These are phyloP conservation scores for Ranitomeya imitator DNA, from an alignment of 2,113 vertebrate species.

Conservation along the genomic window DNA sequence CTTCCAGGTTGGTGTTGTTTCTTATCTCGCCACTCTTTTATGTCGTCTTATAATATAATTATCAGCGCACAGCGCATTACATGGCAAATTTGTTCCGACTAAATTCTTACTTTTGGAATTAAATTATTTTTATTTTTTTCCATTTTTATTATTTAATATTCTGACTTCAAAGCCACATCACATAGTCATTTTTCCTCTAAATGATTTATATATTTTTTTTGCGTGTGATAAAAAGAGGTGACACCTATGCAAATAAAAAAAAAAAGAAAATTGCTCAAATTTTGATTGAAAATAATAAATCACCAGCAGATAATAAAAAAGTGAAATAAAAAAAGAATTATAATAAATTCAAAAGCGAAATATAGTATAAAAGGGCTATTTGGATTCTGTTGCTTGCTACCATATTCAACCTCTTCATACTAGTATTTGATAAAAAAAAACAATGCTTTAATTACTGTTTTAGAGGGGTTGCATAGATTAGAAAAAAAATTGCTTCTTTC, in stretches of 20 bases:
- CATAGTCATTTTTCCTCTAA: constrained; percentile 40
- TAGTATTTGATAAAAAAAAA: no score
- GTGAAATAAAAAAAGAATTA: not conserved
- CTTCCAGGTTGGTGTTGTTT: constrained; percentile 44
- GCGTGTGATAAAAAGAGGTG: not conserved
- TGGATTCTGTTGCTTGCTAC: no score
- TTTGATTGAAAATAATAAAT: not conserved
- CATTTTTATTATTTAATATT: constrained; percentile 36
- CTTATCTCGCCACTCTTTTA: constrained; percentile 46
- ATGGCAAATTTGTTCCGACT: constrained; percentile 35
- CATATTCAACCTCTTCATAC: no score
- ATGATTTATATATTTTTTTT: not conserved
- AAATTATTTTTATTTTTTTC: not conserved
- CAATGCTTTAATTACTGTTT: no score
- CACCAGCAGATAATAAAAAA: not conserved
- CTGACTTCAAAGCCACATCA: constrained; percentile 1
- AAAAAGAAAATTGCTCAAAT: not conserved
- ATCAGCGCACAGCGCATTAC: constrained; percentile 42
- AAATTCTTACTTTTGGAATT: constrained; percentile 26
- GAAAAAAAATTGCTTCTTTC: no score
- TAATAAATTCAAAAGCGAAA: no score
- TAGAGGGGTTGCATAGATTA: no score
- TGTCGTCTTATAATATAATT: constrained; percentile 50
- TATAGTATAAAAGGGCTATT: no score
- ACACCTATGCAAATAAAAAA: not conserved